A percentile compares a stretch with the other conserved stretches of the same genome.
These are phyloP conservation scores for Aphyosemion australe DNA, from an alignment of 2,113 vertebrate genomes.

Conservation along the genomic window DNA sequence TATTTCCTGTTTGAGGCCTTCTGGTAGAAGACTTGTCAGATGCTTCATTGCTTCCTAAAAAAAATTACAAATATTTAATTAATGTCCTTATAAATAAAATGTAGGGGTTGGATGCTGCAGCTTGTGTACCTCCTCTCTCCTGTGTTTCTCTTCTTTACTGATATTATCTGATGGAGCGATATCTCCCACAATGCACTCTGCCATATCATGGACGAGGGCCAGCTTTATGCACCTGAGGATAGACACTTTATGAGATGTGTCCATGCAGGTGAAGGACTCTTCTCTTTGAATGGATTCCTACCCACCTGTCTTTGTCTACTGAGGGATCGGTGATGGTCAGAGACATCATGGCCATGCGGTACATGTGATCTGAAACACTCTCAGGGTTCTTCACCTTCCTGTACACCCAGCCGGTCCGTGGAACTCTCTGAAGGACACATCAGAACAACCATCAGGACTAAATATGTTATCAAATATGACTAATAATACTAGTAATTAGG, in stretches of 20 bases:
- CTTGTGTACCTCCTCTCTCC: slow-evolving; percentile 86
- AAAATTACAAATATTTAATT: not conserved
- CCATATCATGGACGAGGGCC: slow-evolving; percentile 96
- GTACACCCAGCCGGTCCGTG: slow-evolving; percentile 95
- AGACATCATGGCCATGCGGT: slow-evolving; percentile 97
- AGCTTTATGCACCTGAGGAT: slow-evolving; percentile 89
- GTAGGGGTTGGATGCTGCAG: not conserved
- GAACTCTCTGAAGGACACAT: slow-evolving; percentile 80
- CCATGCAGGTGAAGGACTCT: too few species aligned
- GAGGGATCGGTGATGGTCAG: slow-evolving; percentile 86
- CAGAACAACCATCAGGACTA: not conserved
- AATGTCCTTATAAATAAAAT: not conserved
- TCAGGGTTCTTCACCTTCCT: slow-evolving; percentile 87
- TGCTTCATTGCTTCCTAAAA: slow-evolving; percentile 89
- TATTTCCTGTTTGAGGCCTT: slow-evolving; percentile 86
- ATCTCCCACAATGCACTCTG: slow-evolving; percentile 98
- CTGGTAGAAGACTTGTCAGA: slow-evolving; percentile 84
- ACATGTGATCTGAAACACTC: slow-evolving; percentile 98
- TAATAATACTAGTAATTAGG: too few species aligned
- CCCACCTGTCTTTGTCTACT: slow-evolving; percentile 90
- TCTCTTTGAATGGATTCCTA: not conserved
- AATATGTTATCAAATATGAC: too few species aligned
- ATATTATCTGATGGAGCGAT: slow-evolving; percentile 96
- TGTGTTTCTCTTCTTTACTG: slow-evolving; percentile 94
- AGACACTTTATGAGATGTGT: not conserved